Evolutionary conservation across 2,888 invertebrate species (phyloP).

Genomic region (Eremobia ochroleuca): DNA sequence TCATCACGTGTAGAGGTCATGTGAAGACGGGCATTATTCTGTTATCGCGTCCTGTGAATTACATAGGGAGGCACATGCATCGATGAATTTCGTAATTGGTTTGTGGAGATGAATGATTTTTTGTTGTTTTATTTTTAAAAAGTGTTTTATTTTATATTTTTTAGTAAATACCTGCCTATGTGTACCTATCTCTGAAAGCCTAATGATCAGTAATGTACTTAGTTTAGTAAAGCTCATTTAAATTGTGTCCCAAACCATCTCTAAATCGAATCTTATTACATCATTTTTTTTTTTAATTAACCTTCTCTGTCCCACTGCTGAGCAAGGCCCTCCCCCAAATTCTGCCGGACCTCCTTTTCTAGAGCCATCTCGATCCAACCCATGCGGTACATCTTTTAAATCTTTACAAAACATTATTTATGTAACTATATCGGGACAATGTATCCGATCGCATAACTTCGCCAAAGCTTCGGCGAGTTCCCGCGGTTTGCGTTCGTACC

Average conservation of each 20-base stretch:
- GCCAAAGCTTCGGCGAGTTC: slow-evolving; percentile 12
- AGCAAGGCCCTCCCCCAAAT: not conserved
- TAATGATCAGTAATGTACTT: not conserved
- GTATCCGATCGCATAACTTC: slow-evolving; percentile 6
- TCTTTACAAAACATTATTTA: not conserved
- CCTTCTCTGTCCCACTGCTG: not conserved
- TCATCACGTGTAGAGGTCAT: too few relatives aligned
- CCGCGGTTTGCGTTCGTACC: slow-evolving; percentile 1
- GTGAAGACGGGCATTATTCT: not conserved
- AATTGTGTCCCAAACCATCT: not conserved
- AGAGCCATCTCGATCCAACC: not conserved
- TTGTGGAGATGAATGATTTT: not conserved
- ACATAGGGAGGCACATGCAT: not conserved
- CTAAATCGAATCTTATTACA: not conserved
- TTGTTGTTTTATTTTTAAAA: slow-evolving; percentile 2
- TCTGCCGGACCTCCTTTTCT: not conserved
- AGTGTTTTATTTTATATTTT: not conserved
- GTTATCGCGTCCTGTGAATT: not conserved
- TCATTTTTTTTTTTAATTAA: not conserved
- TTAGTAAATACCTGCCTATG: not conserved
- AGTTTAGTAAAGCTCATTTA: not conserved
- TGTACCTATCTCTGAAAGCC: not conserved
- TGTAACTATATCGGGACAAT: not conserved
- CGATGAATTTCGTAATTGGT: not conserved
- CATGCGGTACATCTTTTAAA: not conserved